Conservation (phyloP, 2,888 invertebrate species). For the Tupiocoris notatus region DNA sequence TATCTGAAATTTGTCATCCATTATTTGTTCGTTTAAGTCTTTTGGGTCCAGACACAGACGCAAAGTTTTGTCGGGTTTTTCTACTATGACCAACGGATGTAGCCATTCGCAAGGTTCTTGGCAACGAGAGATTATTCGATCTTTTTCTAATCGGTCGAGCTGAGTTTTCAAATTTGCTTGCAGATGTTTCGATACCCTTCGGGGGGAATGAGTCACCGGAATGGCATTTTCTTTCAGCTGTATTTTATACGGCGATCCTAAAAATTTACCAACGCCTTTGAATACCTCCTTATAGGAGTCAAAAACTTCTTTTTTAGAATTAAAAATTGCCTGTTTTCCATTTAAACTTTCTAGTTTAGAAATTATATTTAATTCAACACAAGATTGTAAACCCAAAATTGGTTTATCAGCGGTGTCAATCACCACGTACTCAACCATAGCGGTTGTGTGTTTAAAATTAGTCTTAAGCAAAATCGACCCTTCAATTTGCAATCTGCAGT, state of each 20-base stretch:
- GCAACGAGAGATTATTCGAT: slow-evolving; percentile 49
- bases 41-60: slow-evolving; percentile 37
- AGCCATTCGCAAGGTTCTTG: slow-evolving; percentile 52
- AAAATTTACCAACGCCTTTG: slow-evolving; percentile 1
- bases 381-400: too few relatives aligned
- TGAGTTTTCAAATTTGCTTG: slow-evolving; percentile 47
- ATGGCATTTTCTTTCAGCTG: slow-evolving; percentile 46
- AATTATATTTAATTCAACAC: too few relatives aligned
- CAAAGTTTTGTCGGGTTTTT: slow-evolving; percentile 51
- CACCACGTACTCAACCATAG: too few relatives aligned
- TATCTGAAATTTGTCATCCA: slow-evolving; percentile 27
- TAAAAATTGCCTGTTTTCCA: neutral
- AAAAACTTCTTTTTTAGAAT: neutral
- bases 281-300: neutral
- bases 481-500: too few relatives aligned
- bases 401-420: too few relatives aligned
- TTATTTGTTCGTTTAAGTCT: slow-evolving; percentile 35
- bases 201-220: slow-evolving; percentile 34
- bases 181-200: slow-evolving; percentile 47
- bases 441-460: too few relatives aligned
- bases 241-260: slow-evolving; percentile 36
- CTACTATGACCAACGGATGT: slow-evolving; percentile 52
- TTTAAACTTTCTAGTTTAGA: neutral
- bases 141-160: slow-evolving; percentile 47
- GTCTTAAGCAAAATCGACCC: too few relatives aligned